Evolutionary conservation across 2,888 invertebrate genomes (phyloP).

Genomic region (Drosophila colorata): DNA sequence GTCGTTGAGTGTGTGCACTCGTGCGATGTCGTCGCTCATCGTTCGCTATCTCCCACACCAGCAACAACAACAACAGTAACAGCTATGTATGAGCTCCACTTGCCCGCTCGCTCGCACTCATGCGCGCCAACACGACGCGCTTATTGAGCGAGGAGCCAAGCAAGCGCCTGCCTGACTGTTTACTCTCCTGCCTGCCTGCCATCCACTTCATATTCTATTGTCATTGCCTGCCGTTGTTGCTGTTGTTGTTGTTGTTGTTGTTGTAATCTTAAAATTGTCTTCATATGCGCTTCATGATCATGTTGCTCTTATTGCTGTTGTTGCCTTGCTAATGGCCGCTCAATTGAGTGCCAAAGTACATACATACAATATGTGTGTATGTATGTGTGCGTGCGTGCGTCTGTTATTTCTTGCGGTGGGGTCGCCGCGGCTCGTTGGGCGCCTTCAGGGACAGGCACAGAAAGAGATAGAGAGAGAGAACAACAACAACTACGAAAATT

Average conservation of each 20-base stretch:
- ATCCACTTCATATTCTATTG: constrained; percentile 78
- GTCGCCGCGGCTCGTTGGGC: constrained; percentile 51
- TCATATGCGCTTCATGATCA: constrained; percentile 56
- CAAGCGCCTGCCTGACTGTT: constrained; percentile 24
- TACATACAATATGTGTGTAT: constrained; percentile 9
- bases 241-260: constrained; percentile 43
- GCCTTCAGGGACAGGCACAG: constrained; percentile 38
- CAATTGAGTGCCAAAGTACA: constrained; percentile 80
- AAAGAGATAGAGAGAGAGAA: constrained; percentile 1
- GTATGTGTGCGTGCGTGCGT: constrained; percentile 16
- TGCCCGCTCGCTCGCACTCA: constrained; percentile 26
- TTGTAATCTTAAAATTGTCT: constrained; percentile 81
- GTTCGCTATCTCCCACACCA: constrained; percentile 64
- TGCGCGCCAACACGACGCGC: constrained; percentile 29
- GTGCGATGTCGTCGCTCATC: constrained; percentile 59
- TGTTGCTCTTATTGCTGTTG: constrained; percentile 49
- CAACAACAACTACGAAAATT: constrained; percentile 16
- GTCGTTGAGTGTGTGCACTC: constrained; percentile 55
- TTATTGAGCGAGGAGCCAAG: constrained; percentile 51
- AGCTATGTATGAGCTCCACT: constrained; percentile 49
- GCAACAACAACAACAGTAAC: constrained; percentile 26
- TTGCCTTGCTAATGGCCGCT: constrained; percentile 76
- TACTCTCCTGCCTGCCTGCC: constrained; percentile 1
- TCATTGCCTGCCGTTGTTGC: constrained; percentile 56
- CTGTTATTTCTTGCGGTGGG: constrained; percentile 55